A percentile compares a stretch with the other conserved stretches of the same genome.
phyloP scores from a whole-genome alignment of 1,140 invertebrate species.

The Zaprionus ghesquierei region DNA sequence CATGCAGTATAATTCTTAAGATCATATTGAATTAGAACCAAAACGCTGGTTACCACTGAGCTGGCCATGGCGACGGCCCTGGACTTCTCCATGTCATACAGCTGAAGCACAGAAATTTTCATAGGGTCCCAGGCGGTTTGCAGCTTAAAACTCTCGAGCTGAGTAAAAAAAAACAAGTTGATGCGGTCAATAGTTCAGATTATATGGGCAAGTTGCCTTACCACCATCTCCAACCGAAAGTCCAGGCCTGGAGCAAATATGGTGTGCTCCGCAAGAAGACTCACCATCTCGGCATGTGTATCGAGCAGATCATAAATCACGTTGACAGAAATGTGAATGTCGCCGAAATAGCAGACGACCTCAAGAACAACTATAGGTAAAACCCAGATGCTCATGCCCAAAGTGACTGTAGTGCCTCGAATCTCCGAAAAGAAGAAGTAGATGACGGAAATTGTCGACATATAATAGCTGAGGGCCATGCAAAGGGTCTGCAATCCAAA shows the following conservation, averaged over 20 bases:
- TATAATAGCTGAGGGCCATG: background rate
- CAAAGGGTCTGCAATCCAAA: conserved; percentile 28
- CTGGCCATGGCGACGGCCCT: conserved; percentile 10
- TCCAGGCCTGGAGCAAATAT: conserved; percentile 17
- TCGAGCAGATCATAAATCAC: conserved; percentile 14
- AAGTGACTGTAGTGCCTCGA: background rate
- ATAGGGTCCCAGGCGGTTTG: conserved; percentile 41
- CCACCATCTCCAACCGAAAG: conserved; percentile 30
- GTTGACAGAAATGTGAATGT: conserved; percentile 7
- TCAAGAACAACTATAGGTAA: background rate
- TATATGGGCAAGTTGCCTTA: background rate
- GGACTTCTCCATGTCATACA: background rate
- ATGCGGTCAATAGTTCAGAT: background rate
- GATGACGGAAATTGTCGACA: background rate
- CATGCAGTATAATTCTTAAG: background rate
- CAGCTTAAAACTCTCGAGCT: conserved; percentile 35
- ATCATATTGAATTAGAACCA: conserved; percentile 56
- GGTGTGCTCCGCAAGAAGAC: conserved; percentile 27
- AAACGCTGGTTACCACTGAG: conserved; percentile 29
- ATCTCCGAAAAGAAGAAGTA: conserved; percentile 24
- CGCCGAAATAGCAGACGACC: conserved; percentile 25
- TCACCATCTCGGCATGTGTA: conserved; percentile 13
- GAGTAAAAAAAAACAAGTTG: background rate
- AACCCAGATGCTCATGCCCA: background rate
- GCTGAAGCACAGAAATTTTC: conserved; percentile 16